These are phyloP conservation scores for Galeopterus variegatus DNA, from an alignment of 2,113 vertebrate species.

Conservation along the genomic window DNA sequence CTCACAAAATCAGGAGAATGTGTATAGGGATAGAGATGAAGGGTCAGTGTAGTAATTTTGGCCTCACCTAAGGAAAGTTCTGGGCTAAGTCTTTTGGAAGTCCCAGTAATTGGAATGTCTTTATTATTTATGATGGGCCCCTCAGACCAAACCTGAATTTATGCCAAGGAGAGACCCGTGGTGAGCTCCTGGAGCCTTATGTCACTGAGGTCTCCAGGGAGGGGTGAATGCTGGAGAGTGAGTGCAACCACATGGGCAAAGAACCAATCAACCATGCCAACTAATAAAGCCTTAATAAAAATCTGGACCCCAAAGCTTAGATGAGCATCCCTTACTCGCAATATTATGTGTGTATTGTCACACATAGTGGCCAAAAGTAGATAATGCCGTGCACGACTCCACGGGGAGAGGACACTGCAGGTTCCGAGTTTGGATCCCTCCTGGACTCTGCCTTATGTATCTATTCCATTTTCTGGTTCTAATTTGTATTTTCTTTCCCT, in stretches of 20 bases:
- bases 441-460: background rate
- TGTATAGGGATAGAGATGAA: background rate
- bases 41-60: conserved; percentile 2
- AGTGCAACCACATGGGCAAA: background rate
- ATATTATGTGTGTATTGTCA: background rate
- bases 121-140: background rate
- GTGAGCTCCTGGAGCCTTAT: background rate
- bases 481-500: background rate
- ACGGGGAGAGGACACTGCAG: background rate
- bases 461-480: background rate
- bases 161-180: background rate
- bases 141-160: background rate
- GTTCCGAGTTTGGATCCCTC: background rate
- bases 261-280: background rate
- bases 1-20: background rate
- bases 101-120: background rate
- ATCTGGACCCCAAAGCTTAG: background rate
- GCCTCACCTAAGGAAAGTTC: background rate
- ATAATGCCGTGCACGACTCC: background rate
- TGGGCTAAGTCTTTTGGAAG: background rate
- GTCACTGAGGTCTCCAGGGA: background rate
- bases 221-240: background rate
- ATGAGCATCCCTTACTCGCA: background rate
- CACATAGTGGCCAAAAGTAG: background rate
- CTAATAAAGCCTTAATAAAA: background rate